These are phyloP conservation scores for Samia ricini DNA, from an alignment of 1,140 invertebrate species.

Conservation along the genomic window DNA sequence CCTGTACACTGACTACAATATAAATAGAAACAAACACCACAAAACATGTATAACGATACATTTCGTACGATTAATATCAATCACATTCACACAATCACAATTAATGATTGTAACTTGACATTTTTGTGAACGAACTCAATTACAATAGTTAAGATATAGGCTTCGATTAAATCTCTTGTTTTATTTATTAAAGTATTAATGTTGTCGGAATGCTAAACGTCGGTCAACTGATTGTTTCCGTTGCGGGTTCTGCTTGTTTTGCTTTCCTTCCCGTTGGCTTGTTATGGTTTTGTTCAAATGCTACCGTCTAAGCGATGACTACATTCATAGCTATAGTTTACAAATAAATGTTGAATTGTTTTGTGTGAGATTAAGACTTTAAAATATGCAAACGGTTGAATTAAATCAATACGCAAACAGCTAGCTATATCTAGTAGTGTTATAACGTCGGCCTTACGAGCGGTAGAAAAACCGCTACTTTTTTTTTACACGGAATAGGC, in stretches of 20 bases:
- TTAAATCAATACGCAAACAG: too few species aligned
- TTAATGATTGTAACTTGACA: conserved; percentile 24
- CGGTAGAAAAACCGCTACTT: too few species aligned
- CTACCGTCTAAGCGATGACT: conserved; percentile 15
- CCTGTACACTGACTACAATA: conserved; percentile 51
- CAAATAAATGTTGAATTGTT: conserved; percentile 6
- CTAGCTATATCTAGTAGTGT: too few species aligned
- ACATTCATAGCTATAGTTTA: conserved; percentile 3
- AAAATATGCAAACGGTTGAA: not conserved
- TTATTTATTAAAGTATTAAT: not conserved
- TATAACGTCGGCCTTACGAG: too few species aligned
- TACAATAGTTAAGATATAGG: conserved; percentile 12
- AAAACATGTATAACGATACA: conserved; percentile 49
- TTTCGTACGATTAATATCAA: conserved; percentile 33
- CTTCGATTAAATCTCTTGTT: not conserved
- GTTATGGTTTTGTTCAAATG: conserved; percentile 38
- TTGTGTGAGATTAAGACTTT: not conserved
- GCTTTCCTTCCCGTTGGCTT: conserved; percentile 30
- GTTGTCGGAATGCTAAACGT: conserved; percentile 28
- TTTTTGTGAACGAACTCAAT: not conserved
- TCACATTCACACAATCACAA: conserved; percentile 34
- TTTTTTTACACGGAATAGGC: too few species aligned
- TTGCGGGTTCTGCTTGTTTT: conserved; percentile 43
- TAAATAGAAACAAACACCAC: conserved; percentile 34
- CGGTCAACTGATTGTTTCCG: conserved; percentile 25